Evolutionary conservation across 2,797 vertebrate genomes (phyloP), one percentile per base, ranked within the genome.

Genomic region (Cyclopterus lumpus): DNA sequence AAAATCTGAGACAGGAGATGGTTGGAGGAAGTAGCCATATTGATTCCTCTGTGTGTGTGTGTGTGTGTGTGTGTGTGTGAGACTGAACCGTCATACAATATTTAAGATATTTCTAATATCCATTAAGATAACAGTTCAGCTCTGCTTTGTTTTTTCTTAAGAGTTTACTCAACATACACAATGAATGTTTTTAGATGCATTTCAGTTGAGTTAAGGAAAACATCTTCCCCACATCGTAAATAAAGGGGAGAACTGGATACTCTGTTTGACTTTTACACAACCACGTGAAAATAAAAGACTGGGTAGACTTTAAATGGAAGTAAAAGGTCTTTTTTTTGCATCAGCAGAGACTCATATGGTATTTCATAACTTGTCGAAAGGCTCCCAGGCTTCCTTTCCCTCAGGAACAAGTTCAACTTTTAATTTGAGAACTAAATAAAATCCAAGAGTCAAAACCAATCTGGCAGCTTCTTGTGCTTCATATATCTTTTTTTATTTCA

Each of bases 1-100:
- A 62, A 51, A 75, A 91, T 75, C n/a, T 82, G 79, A 92, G 80
- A 73, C 74, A 63, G 63, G 62, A 70, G 71, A 80, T 61, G 71
- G 72, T 9, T 11, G 64, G 80, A 77, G 83, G 69, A 85, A 82
- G 73, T 18, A 44, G 55, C 49, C 24, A 24, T 55, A 84, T 76
- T n/a, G 73, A 79, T 87, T 46, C 28, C 22, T 32, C 0, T 34
- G 12, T 69, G 69, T 55, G 46, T 65, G 55, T 26, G 74, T 67
- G 62, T 61, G 42, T 30, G 22, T 18, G 15, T 58, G 64, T 64
- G 55, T 46, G 49, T 61, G 64, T 54, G 24, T 3, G 65, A 6
- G 30, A 15, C 32, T 0, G 12, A 53, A 46, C 51, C 2, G 22
- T 38, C 67, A 66, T 60, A 38, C 36, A 81, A 67, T 53, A 61